Conservation (phyloP, 1,140 invertebrate species). For the Linepithema humile region DNA sequence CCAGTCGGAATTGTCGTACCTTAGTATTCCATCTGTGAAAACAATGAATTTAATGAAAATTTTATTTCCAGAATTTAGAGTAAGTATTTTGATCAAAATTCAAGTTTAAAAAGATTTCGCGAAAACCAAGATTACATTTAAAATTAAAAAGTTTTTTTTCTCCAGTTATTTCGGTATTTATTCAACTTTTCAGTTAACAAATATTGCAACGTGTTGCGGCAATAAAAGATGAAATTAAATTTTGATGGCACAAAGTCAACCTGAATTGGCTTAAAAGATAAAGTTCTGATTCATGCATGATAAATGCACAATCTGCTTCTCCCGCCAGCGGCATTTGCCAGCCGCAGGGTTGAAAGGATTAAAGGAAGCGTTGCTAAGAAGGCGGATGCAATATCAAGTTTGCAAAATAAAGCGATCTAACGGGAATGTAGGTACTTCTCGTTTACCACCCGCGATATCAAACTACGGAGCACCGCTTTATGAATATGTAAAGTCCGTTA, state of each 20-base stretch:
- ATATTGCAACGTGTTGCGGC: not conserved
- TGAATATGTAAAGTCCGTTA: constrained; percentile 78
- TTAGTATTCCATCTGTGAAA: too few relatives aligned
- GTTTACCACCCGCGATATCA: constrained; percentile 65
- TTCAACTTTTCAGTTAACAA: not conserved
- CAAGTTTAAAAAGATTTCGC: not conserved
- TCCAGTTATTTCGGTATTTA: not conserved
- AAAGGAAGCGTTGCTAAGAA: constrained; percentile 54
- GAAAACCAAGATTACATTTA: not conserved
- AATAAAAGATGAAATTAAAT: not conserved
- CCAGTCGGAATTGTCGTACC: too few relatives aligned
- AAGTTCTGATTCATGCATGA: constrained; percentile 1
- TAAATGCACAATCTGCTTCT: constrained; percentile 11
- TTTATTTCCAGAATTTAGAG: not conserved
- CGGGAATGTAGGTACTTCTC: constrained; percentile 38
- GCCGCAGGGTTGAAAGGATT: constrained; percentile 36
- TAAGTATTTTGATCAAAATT: not conserved
- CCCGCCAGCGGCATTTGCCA: not conserved
- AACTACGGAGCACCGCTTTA: constrained; percentile 69
- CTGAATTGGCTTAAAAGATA: not conserved
- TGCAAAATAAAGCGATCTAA: constrained; percentile 62
- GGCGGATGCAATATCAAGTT: constrained; percentile 52
- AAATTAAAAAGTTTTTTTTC: not conserved
- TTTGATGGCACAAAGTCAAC: not conserved
- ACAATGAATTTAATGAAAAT: constrained; percentile 1